Evolutionary conservation across 2,113 vertebrate genomes (phyloP).

Genomic region (Bettongia penicillata): DNA sequence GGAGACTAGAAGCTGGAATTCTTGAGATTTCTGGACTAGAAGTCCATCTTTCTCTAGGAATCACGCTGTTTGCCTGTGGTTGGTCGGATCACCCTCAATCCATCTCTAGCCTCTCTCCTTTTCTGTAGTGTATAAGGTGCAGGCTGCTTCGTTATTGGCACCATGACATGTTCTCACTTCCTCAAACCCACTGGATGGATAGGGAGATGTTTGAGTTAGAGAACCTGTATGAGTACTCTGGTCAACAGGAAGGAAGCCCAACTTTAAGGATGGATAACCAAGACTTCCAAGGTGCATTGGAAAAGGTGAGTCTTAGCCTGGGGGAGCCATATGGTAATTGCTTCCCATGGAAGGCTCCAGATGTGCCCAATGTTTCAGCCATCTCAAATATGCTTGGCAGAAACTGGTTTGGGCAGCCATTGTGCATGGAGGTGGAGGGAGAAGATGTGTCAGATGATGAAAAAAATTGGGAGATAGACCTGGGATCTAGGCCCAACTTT

Average conservation of each 20-base stretch:
- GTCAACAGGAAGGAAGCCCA: constrained; percentile 65
- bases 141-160: constrained; percentile 10
- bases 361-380: background rate
- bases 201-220: constrained; percentile 72
- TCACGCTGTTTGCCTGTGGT: background rate
- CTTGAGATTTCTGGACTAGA: background rate
- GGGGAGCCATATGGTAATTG: background rate
- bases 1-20: background rate
- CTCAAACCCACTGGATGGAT: constrained; percentile 33
- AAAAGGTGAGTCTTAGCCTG: constrained; percentile 52
- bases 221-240: constrained; percentile 40
- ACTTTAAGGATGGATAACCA: constrained; percentile 67
- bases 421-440: background rate
- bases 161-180: background rate
- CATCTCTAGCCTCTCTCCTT: background rate
- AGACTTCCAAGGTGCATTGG: constrained; percentile 21
- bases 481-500: background rate
- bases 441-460: background rate
- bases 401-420: background rate
- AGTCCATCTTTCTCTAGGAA: background rate
- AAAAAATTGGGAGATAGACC: background rate
- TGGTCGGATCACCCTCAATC: background rate
- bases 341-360: background rate
- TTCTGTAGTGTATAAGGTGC: constrained; percentile 56
- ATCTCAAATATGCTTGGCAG: background rate